These are phyloP conservation scores for Drepana arcuata DNA, from an alignment of 1,140 invertebrate species.

Conservation along the genomic window DNA sequence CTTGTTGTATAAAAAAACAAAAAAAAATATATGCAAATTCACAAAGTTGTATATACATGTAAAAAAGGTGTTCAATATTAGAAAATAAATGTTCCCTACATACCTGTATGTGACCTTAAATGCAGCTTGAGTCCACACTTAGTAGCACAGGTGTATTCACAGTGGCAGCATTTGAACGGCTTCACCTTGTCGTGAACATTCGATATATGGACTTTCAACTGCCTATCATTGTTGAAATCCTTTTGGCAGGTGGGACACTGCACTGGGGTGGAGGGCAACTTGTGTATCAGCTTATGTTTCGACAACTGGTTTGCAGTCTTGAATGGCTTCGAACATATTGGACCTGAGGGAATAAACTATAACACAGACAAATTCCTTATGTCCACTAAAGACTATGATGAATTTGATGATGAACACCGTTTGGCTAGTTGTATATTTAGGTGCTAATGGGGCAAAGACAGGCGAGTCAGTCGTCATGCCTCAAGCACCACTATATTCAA, in stretches of 20 bases:
- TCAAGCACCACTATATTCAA: too few species aligned
- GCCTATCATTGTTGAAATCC: slow-evolving; percentile 73
- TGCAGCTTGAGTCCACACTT: slow-evolving; percentile 80
- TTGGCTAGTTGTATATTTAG: too few species aligned
- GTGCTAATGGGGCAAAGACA: too few species aligned
- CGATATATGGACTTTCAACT: slow-evolving; percentile 76
- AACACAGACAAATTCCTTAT: not conserved
- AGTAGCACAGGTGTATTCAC: slow-evolving; percentile 78
- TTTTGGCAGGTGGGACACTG: slow-evolving; percentile 76
- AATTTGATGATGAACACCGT: too few species aligned
- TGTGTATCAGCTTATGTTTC: slow-evolving; percentile 76
- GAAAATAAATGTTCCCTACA: too few species aligned
- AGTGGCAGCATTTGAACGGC: slow-evolving; percentile 80
- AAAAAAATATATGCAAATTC: too few species aligned
- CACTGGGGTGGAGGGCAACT: slow-evolving; percentile 50
- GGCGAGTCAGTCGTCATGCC: too few species aligned
- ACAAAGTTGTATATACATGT: too few species aligned
- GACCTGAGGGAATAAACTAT: slow-evolving; percentile 34
- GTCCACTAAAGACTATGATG: too few species aligned
- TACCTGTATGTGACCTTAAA: slow-evolving; percentile 80
- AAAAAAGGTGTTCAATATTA: too few species aligned
- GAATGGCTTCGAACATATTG: slow-evolving; percentile 80
- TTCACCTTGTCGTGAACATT: slow-evolving; percentile 79
- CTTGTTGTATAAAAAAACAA: too few species aligned
- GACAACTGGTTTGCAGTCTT: slow-evolving; percentile 83